Conservation (phyloP, 2,113 vertebrate genomes). For the Megaleporinus macrocephalus region DNA sequence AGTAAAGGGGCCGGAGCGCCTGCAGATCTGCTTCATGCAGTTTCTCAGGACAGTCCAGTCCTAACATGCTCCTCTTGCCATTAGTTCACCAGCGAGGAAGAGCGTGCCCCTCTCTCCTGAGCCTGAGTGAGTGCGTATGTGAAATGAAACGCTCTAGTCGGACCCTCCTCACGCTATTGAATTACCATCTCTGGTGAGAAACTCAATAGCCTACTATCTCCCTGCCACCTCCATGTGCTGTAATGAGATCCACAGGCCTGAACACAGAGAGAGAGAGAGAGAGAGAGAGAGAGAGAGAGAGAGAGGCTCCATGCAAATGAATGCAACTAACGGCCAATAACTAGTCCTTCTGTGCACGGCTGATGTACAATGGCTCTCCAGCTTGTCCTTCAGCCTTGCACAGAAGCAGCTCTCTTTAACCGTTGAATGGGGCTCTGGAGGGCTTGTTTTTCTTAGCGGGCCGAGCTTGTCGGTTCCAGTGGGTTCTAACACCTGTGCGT, state of each 20-base stretch:
- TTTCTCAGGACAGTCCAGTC: no score
- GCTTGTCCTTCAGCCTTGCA: conserved; percentile 67
- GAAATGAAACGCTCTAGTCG: conserved; percentile 71
- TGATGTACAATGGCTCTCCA: conserved; percentile 58
- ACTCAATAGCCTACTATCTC: conserved; percentile 79
- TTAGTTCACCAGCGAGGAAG: no score
- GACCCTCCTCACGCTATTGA: conserved; percentile 72
- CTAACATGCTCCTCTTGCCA: no score
- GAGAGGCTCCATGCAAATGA: conserved; percentile 72
- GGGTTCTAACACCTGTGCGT: background rate
- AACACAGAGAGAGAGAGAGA: no score
- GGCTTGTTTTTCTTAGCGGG: conserved; percentile 28
- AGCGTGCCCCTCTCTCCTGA: no score
- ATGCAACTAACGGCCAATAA: conserved; percentile 74
- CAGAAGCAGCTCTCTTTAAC: conserved; percentile 51
- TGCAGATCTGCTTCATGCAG: no score
- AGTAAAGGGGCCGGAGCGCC: no score
- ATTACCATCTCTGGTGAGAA: conserved; percentile 76
- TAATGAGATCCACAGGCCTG: conserved; percentile 73
- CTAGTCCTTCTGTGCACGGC: conserved; percentile 69
- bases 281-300: no score
- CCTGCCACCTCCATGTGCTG: conserved; percentile 73
- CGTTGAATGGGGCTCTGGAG: conserved; percentile 45
- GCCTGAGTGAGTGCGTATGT: conserved; percentile 70
- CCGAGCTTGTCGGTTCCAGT: background rate